Conservation (phyloP, 1,140 invertebrate genomes). For the Steinernema khuongi region DNA sequence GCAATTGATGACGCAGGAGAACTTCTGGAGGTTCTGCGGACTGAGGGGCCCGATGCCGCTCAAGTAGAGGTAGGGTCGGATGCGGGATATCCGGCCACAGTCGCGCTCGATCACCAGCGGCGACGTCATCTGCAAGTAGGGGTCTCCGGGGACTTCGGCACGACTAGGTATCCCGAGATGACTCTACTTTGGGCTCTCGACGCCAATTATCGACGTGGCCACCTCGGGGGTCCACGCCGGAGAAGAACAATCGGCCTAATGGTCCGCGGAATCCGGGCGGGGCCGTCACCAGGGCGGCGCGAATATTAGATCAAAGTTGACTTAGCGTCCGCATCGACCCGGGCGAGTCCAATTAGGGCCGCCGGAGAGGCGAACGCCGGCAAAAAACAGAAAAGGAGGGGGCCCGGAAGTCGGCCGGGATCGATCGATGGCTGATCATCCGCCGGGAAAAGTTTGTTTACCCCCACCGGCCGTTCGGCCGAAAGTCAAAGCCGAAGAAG, state of each 20-base stretch:
- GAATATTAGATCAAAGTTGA: neutral
- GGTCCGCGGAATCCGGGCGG: too few relatives aligned
- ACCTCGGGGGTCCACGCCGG: too few relatives aligned
- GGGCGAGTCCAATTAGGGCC: neutral
- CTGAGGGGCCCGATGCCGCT: conserved; percentile 30
- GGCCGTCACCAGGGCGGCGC: too few relatives aligned
- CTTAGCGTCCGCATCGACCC: neutral
- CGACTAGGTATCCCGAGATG: too few relatives aligned
- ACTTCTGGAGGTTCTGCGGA: conserved; percentile 37
- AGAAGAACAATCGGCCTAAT: too few relatives aligned
- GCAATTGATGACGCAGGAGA: conserved; percentile 32
- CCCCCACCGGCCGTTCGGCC: neutral
- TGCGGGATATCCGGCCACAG: conserved; percentile 31
- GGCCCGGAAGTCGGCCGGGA: neutral
- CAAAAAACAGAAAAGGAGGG: neutral
- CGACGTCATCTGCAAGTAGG: conserved; percentile 36
- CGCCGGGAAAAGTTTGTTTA: neutral
- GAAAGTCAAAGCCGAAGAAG: neutral
- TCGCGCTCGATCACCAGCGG: conserved; percentile 35
- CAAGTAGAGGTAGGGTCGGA: conserved; percentile 37
- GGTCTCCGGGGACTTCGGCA: too few relatives aligned
- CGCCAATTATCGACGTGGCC: too few relatives aligned
- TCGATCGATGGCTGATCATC: neutral
- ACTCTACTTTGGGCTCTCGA: too few relatives aligned
- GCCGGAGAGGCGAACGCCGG: neutral